Base-by-base conservation (phyloP, 2,888 invertebrate species). In the Protonemura montana region DNA sequence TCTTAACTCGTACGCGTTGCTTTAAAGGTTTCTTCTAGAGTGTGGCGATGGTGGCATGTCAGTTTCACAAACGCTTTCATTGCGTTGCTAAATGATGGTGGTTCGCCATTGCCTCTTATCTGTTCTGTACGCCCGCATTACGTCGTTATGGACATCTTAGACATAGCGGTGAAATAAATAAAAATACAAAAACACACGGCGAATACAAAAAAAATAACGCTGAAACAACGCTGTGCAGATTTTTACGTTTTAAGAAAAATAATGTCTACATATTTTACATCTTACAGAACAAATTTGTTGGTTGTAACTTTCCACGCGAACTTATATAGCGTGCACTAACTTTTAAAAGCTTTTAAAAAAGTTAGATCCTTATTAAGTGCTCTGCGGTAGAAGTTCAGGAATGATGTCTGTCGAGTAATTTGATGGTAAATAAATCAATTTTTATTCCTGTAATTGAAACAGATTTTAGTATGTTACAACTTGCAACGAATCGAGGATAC, bases 311-410 rank as follows among this genome's bases (percentile, higher is more conserved):
- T 26, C 29, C n/a, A 13, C 26, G n/a, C n/a, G 28, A 81, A 81
- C 30, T 59, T 83, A 30, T n/a, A n/a, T 76, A 84, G 30, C 84
- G 26, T 41, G 41, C 41, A 41, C 76, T 84, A 42, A 76, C 42
- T 42, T 84, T 84, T 84, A 84, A 84, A 28, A 84, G 84, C 84
- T 84, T 84, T 59, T 76, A 28, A 76, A 30, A 59, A 84, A 84
- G 84, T 84, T 84, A 59, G 42, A 26, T 28, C 59, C 59, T 84
- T 84, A 84, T 84, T 84, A 84, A 84, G 84, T 84, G 84, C 84
- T 84, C 27, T 84, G 84, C 28, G 84, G 84, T 84, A 29, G 5
- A 82, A 41, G 16, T 41, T 29, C 29, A 29, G 28, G 81, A 81
- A 59, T 81, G 81, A 81, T 81, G 81, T 81, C 59, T 41, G 41